Percentiles rank a stretch among this genome's conserved stretches.
These are phyloP conservation scores for Mystacornis crossleyi DNA, from an alignment of 2,113 vertebrate genomes.

Conservation along the genomic window DNA sequence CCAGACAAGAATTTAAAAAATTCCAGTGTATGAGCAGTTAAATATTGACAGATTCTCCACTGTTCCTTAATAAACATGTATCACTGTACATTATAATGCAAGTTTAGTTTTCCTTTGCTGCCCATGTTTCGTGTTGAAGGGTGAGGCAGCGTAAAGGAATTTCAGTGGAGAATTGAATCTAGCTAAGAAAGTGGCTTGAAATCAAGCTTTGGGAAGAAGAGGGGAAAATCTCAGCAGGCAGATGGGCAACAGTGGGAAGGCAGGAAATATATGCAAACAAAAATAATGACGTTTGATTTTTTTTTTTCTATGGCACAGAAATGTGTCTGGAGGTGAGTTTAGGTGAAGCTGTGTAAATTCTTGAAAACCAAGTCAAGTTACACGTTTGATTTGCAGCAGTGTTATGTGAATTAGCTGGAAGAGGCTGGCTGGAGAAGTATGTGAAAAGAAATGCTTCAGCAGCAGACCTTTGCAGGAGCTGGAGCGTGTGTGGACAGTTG, in stretches of 20 bases:
- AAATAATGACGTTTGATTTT: not conserved
- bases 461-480: not conserved
- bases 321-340: not conserved
- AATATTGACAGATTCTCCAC: not conserved
- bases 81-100: not conserved
- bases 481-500: not conserved
- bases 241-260: not conserved
- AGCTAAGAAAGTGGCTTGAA: not conserved
- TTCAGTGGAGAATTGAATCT: slow-evolving; percentile 3
- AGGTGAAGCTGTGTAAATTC: not conserved
- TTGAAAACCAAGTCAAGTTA: not conserved
- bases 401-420: not conserved
- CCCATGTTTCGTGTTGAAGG: not conserved
- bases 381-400: accelerated
- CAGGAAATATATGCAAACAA: not conserved
- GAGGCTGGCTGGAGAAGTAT: not conserved
- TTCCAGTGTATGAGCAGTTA: not conserved
- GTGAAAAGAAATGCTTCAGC: not conserved
- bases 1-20: not conserved
- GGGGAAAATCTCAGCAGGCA: not conserved
- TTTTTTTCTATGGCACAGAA: not conserved
- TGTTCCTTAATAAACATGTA: not conserved
- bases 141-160: slow-evolving; percentile 32
- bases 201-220: not conserved
- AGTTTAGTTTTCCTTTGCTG: not conserved